phyloP scores from a whole-genome alignment of 2,888 invertebrate genomes.

The Sarcophaga carnaria region DNA sequence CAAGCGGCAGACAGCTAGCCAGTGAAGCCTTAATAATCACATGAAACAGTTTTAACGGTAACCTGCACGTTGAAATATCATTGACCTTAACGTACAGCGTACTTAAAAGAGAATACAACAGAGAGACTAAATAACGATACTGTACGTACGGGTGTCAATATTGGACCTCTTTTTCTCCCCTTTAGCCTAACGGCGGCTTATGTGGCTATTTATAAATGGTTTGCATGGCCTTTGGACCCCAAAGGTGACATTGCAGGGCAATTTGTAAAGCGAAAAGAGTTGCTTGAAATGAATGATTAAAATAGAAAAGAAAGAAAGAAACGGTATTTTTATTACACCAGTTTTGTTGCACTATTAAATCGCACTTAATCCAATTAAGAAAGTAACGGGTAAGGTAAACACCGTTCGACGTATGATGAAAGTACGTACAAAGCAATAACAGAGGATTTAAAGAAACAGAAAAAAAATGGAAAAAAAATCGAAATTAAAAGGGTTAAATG shows the following conservation, averaged over 20 bases:
- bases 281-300: conserved; percentile 28
- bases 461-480: no score
- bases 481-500: no score
- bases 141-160: neutral
- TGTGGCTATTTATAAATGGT: neutral
- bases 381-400: conserved; percentile 47
- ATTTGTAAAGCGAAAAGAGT: conserved; percentile 2
- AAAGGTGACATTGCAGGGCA: conserved; percentile 56
- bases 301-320: conserved; percentile 1
- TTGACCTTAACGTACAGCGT: conserved; percentile 57
- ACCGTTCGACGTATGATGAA: neutral
- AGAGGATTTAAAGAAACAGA: no score
- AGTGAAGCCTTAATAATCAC: conserved; percentile 68
- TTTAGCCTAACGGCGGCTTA: neutral
- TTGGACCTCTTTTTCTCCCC: neutral
- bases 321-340: conserved; percentile 32
- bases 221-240: neutral
- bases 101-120: no score
- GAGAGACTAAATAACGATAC: neutral
- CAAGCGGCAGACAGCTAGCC: neutral
- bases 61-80: conserved; percentile 46
- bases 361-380: conserved; percentile 66
- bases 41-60: conserved; percentile 46
- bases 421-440: no score
- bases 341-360: conserved; percentile 56